Evolutionary conservation across 30 jellyfish, hydroid and myxozoan genomes (phyloP).

Genomic region (Hydractinia echinata): DNA sequence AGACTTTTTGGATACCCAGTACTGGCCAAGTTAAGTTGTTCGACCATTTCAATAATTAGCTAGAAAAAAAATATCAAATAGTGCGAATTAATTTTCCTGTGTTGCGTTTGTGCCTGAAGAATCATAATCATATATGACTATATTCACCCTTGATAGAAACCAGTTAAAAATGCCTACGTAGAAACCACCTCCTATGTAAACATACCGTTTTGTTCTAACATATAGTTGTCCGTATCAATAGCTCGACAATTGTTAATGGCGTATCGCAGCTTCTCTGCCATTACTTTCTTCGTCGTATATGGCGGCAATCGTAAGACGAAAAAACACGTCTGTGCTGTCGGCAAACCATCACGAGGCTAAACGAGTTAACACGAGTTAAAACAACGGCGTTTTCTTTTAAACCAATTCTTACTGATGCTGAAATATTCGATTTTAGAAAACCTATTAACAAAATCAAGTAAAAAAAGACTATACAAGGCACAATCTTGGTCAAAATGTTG

Average conservation of each 20-base stretch:
- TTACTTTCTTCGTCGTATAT: constrained; percentile 50
- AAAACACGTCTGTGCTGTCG: constrained; percentile 97
- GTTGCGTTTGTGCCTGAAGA: too few relatives aligned
- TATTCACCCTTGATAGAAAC: too few relatives aligned
- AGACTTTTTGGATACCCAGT: too few relatives aligned
- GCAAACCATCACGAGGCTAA: constrained; percentile 82
- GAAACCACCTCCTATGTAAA: not conserved
- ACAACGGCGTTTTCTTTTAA: too few relatives aligned
- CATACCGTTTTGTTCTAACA: constrained; percentile 39
- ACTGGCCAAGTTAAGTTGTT: too few relatives aligned
- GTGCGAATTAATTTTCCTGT: too few relatives aligned
- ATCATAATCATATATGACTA: too few relatives aligned
- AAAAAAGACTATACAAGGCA: not conserved
- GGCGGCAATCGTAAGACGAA: constrained; percentile 86
- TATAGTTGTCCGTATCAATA: constrained; percentile 77
- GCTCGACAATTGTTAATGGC: constrained; percentile 93
- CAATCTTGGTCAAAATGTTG: too few relatives aligned
- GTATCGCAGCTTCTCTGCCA: constrained; percentile 74
- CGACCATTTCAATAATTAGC: too few relatives aligned
- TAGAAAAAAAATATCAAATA: too few relatives aligned
- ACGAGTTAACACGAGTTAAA: not conserved
- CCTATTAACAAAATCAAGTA: not conserved
- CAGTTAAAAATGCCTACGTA: too few relatives aligned
- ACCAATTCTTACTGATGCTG: too few relatives aligned
- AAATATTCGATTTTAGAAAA: not conserved